phyloP scores from a whole-genome alignment of 1,140 invertebrate species.

The Trichonephila clavata region DNA sequence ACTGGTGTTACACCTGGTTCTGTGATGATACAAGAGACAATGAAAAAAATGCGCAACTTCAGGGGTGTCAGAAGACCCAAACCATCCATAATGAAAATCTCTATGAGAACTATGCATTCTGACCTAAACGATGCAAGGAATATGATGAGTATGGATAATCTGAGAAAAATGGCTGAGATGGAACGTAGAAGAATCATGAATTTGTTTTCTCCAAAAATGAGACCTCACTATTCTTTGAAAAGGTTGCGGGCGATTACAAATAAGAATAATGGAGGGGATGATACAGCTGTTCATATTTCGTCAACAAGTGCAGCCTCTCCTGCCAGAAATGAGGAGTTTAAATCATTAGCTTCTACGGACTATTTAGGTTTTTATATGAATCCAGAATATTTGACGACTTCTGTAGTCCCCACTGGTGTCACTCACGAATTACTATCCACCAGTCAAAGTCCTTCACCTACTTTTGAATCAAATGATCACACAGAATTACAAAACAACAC shows the following conservation, averaged over 20 bases:
- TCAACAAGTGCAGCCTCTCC: not conserved
- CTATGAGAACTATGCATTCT: not conserved
- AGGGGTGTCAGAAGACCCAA: not conserved
- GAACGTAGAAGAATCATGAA: slow-evolving; percentile 32
- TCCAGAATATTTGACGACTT: not conserved
- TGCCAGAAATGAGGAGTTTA: not conserved
- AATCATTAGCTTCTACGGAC: not conserved
- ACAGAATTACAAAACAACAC: not conserved
- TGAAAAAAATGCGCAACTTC: slow-evolving; percentile 40
- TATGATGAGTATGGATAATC: not conserved
- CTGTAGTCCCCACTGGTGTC: not conserved
- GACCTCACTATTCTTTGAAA: slow-evolving; percentile 30
- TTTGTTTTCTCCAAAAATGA: slow-evolving; percentile 47
- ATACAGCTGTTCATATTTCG: not conserved
- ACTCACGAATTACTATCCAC: not conserved
- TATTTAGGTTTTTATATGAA: not conserved
- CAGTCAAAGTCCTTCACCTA: not conserved
- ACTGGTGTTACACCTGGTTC: not conserved
- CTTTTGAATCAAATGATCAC: not conserved
- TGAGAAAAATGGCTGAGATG: not conserved
- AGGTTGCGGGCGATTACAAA: not conserved
- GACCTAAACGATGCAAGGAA: not conserved
- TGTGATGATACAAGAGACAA: not conserved
- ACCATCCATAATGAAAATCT: not conserved
- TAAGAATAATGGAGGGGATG: not conserved